A percentile compares a stretch with the other conserved stretches of the same genome.
Evolutionary conservation across 2,113 vertebrate species (phyloP).

Genomic region (Rhagologus leucostigma): DNA sequence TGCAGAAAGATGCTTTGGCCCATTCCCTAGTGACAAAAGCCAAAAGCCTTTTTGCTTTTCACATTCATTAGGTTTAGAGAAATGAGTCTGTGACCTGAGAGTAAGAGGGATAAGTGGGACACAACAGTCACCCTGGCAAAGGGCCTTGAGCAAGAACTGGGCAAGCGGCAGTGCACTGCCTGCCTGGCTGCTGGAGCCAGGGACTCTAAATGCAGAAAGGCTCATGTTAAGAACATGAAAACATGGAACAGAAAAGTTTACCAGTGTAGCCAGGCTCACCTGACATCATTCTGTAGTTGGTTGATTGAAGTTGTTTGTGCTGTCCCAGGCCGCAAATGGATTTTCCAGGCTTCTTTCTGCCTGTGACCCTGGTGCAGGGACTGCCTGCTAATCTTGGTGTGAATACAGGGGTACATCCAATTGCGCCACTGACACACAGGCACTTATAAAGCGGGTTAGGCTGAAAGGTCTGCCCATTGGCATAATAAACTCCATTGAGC

Average conservation of each 20-base stretch:
- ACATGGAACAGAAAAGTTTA: neutral
- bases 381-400: conserved; percentile 72
- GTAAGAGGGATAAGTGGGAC: conserved; percentile 18
- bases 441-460: conserved; percentile 87
- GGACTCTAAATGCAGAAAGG: neutral
- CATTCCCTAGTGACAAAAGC: neutral
- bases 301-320: conserved; percentile 74
- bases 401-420: conserved; percentile 89
- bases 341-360: conserved; percentile 61
- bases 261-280: conserved; percentile 73
- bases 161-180: neutral
- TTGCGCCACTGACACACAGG: conserved; percentile 87
- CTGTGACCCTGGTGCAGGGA: conserved; percentile 54
- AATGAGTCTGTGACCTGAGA: conserved; percentile 35
- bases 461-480: conserved; percentile 89
- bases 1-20: neutral
- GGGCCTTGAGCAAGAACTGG: neutral
- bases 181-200: neutral
- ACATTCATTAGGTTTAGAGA: neutral
- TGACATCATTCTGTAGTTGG: conserved; percentile 81
- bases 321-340: conserved; percentile 51
- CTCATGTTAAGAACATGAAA: neutral
- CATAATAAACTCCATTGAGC: conserved; percentile 84
- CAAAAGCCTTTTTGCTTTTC: conserved; percentile 5
- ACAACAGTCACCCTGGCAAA: neutral